phyloP scores from a whole-genome alignment of 2,888 invertebrate species.

The Cantharis rufa region DNA sequence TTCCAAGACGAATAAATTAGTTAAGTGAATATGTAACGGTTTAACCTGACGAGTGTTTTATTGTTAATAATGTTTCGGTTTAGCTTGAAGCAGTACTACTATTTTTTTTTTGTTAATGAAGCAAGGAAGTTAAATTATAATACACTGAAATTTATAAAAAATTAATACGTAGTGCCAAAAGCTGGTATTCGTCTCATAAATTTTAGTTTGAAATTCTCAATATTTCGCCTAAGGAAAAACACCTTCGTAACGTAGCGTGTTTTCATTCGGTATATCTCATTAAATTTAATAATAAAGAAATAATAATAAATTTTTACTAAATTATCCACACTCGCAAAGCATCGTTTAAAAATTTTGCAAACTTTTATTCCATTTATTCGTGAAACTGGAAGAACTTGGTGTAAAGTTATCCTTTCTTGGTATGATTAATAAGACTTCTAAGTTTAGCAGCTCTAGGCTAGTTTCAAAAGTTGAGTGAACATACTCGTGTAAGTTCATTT shows the following conservation, averaged over 20 bases:
- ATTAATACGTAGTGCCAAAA: not conserved
- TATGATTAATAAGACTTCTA: slow-evolving; percentile 39
- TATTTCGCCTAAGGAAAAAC: slow-evolving; percentile 25
- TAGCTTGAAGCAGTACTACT: not conserved
- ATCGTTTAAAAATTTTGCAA: not conserved
- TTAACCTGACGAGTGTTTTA: not conserved
- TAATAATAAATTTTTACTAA: not conserved
- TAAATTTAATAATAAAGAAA: not conserved
- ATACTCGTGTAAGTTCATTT: slow-evolving; percentile 19
- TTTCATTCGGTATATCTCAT: not conserved
- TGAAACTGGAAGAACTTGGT: not conserved
- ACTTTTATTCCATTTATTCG: not conserved
- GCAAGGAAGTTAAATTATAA: not conserved
- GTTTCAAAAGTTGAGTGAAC: slow-evolving; percentile 25
- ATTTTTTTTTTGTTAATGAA: not conserved
- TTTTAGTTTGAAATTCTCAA: not conserved
- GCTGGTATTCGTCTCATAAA: not conserved
- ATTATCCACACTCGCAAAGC: not conserved
- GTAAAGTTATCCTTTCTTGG: slow-evolving; percentile 32
- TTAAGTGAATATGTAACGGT: not conserved
- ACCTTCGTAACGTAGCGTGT: slow-evolving; percentile 29
- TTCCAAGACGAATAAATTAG: not conserved
- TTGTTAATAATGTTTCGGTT: not conserved
- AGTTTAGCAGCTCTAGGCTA: slow-evolving; percentile 31
- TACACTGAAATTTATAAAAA: not conserved